Evolutionary conservation across 2,797 vertebrate species (phyloP), one percentile per base, ranked within the genome.

Genomic region (Apogon talboti): DNA sequence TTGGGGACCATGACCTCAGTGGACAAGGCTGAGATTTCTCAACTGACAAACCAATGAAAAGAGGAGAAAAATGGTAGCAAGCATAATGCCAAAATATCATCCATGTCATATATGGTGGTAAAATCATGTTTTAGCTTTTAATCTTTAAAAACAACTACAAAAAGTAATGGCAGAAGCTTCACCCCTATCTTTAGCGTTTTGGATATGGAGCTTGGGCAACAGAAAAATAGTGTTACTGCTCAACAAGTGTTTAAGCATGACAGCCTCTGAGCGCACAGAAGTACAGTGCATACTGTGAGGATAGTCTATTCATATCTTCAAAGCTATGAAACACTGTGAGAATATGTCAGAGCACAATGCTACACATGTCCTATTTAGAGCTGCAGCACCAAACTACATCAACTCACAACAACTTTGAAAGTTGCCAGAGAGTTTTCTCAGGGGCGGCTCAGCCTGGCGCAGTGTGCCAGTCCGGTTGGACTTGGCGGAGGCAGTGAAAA

Each of bases 341-440:
- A 86, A 87, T 84, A 87, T 91, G 88, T 89, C 73, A n/a, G 55
- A 57, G 72, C 78, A 74, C 83, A 81, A 83, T 68, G 79, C 81
- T 78, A 66, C 82, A 85, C 83, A 70, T 72, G 82, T 87, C 83
- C 80, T 86, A 87, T 88, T 88, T 88, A 63, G 58, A 86, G 83
- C 78, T 11, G 55, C 63, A 13, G 78, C 74, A 65, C 74, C 71
- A 67, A 86, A 83, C 86, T 72, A 61, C 81, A 68, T 64, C 75
- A 28, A 69, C 73, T 87, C 79, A 56, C 81, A 67, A 71, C 80
- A 71, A 89, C 76, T 90, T 87, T 61, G 65, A 85, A 87, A 91
- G 82, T 89, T 90, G 88, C 85, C 88, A 90, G 77, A 80, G 79
- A 89, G 87, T 89, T 87, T 87, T 90, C 87, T 90, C 87, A 83